Evolutionary conservation across 2,797 vertebrate species (phyloP).

Genomic region (Pseudochirops corinnae): DNA sequence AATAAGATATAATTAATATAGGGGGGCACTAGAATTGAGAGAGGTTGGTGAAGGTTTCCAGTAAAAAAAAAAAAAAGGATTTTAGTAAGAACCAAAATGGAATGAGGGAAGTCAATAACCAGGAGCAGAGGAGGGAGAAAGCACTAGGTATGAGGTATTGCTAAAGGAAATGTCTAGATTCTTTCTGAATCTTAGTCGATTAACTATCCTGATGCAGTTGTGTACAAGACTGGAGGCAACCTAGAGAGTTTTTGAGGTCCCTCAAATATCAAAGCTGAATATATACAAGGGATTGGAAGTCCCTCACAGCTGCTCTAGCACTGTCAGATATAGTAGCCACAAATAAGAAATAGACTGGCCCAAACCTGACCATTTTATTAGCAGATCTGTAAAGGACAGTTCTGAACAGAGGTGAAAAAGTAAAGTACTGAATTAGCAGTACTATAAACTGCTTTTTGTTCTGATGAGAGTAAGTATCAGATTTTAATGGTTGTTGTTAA

Average conservation of each 20-base stretch:
- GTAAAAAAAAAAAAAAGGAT: neutral
- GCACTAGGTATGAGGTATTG: neutral
- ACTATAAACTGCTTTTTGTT: neutral
- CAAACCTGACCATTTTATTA: neutral
- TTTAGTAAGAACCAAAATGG: neutral
- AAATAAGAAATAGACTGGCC: neutral
- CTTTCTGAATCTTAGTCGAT: neutral
- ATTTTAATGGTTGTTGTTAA: neutral
- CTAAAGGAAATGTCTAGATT: neutral
- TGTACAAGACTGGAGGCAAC: neutral
- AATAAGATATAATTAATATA: neutral
- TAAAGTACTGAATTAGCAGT: neutral
- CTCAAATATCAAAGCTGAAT: neutral
- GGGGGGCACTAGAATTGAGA: neutral
- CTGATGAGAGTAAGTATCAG: neutral
- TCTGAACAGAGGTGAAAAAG: neutral
- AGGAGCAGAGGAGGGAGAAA: neutral
- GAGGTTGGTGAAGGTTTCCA: neutral
- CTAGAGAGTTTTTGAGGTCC: neutral
- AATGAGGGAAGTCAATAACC: neutral
- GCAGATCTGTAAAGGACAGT: neutral
- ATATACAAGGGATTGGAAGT: neutral
- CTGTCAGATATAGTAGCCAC: neutral
- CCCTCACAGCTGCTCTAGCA: neutral
- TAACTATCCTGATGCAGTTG: neutral